Conservation (phyloP, 1,140 invertebrate genomes). For the Tetraneura akinire region DNA sequence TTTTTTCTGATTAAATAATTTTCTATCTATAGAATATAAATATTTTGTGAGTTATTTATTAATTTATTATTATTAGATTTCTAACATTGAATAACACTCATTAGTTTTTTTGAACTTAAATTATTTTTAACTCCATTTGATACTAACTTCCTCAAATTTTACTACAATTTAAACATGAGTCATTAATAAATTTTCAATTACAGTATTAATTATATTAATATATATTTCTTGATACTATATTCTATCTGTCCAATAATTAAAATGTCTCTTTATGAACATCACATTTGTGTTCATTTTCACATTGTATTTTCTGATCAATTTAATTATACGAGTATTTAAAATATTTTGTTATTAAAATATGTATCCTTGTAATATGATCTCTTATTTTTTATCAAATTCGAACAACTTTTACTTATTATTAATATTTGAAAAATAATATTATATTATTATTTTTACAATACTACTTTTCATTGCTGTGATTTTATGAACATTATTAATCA, state of each 20-base stretch:
- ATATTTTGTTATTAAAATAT: no score
- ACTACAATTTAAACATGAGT: neutral
- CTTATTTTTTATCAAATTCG: conserved; percentile 11
- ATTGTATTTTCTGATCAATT: conserved; percentile 32
- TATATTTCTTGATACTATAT: neutral
- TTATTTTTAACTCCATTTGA: no score
- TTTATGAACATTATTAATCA: neutral
- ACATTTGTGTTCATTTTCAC: neutral
- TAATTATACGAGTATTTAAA: neutral
- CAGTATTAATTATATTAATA: neutral
- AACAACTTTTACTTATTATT: conserved; percentile 4
- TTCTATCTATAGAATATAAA: neutral
- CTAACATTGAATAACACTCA: no score
- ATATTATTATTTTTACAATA: neutral
- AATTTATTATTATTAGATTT: neutral
- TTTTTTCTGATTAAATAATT: neutral
- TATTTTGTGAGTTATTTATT: neutral
- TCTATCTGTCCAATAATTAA: neutral
- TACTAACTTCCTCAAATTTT: no score
- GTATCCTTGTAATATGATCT: conserved; percentile 29
- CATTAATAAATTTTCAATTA: neutral
- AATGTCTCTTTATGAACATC: neutral
- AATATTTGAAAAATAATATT: conserved; percentile 11
- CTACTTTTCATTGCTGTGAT: conserved; percentile 2
- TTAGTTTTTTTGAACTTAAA: no score